phyloP scores from a whole-genome alignment of 2,888 invertebrate species.

The Perdita meconis region DNA sequence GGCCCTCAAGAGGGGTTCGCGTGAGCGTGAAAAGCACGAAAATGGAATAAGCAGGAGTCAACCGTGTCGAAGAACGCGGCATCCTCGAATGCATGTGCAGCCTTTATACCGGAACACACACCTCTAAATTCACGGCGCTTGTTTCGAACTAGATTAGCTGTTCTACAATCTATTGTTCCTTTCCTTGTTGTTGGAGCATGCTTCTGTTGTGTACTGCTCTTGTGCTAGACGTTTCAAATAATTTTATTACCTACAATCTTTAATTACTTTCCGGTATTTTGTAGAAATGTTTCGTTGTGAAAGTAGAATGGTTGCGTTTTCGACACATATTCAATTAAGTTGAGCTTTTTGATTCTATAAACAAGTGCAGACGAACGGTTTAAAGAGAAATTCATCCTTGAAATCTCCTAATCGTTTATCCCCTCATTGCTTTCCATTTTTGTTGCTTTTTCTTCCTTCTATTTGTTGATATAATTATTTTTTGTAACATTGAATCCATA shows the following conservation, averaged over 20 bases:
- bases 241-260: background rate
- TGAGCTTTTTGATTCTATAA: too few species aligned
- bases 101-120: slow-evolving; percentile 14
- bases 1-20: slow-evolving; percentile 28
- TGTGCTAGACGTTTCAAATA: background rate
- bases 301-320: too few species aligned
- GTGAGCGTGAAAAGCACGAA: slow-evolving; percentile 25
- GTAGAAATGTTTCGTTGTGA: background rate
- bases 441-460: too few species aligned
- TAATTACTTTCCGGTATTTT: background rate
- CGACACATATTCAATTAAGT: too few species aligned
- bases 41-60: slow-evolving; percentile 38
- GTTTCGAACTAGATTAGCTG: slow-evolving; percentile 45
- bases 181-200: background rate
- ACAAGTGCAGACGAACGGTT: too few species aligned
- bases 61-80: slow-evolving; percentile 14
- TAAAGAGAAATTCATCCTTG: too few species aligned
- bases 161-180: slow-evolving; percentile 16
- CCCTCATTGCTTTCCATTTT: too few species aligned
- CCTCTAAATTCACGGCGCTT: slow-evolving; percentile 22
- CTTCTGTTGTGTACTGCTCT: background rate
- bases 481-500: too few species aligned
- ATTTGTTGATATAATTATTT: too few species aligned
- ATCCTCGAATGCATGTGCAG: slow-evolving; percentile 1
- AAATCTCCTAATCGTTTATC: too few species aligned